Evolutionary conservation across 1,140 invertebrate genomes (phyloP), one percentile per base, ranked within the genome.

Genomic region (Drosophila orosa): DNA sequence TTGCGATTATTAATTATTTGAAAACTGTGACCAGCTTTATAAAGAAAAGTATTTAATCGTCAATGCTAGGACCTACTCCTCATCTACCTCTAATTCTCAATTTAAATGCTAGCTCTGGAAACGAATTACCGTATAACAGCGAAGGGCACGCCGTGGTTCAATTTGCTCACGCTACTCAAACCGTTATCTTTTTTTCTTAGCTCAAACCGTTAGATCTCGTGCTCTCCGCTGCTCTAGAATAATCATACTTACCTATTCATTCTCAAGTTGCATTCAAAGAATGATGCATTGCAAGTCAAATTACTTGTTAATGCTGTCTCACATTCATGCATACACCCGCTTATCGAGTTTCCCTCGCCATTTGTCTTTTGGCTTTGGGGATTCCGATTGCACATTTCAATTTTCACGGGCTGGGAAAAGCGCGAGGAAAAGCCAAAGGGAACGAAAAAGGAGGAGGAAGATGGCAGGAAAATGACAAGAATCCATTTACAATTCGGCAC

Each of bases 401-500:
- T 73, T 80, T 73, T 17, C 27, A 54, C 15, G 48, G 31, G 12
- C 10, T 29, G 44, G 63, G 25, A 17, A 35, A 44, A 22, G 29
- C 44, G 45, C 19, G 50, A 24, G 65, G 37, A 58, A 47, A 56
- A 48, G 44, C 52, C 73, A 69, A 69, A 29, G 58, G 25, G 19
- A 39, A n/a, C 8, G 0, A 1, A 1, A 17, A 17, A 9, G 48
- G 3, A 3, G 25, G 9, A 37, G 13, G 2, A 3, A 17, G 19
- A 52, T 15, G 4, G 2, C 22, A 10, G 44, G 19, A 19, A 42
- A 62, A 54, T 27, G 57, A 55, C 57, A 61, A 74, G 47, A 62
- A 73, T 79, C 80, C 75, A 83, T 83, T 84, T 83, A 74, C 76
- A 76, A 59, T 73, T 80, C 68, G 65, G 71, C 60, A 84, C 65